phyloP scores from a whole-genome alignment of 2,797 vertebrate species.

The Ctenopoma multispine region DNA sequence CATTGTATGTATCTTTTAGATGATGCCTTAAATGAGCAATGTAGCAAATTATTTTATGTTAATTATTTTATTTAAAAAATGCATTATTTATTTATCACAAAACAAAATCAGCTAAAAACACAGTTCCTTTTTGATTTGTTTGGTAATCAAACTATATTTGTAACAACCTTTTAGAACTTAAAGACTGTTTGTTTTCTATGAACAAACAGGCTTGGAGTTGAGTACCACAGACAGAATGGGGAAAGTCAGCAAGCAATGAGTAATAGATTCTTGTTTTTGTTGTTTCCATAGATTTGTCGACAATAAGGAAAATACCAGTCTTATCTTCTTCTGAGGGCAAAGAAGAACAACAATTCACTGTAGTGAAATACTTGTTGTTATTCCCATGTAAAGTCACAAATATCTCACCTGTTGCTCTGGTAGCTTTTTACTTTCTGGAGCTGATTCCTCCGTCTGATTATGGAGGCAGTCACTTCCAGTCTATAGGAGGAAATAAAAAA shows the following conservation, averaged over 20 bases:
- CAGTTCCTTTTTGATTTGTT: too few species aligned
- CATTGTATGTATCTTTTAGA: neutral
- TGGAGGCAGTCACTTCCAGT: slow-evolving; percentile 78
- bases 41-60: neutral
- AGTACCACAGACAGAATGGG: too few species aligned
- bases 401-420: slow-evolving; percentile 78
- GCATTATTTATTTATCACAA: neutral
- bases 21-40: neutral
- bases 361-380: slow-evolving; percentile 2
- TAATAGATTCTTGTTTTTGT: neutral
- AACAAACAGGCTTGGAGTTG: neutral
- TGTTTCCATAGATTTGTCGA: neutral
- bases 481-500: slow-evolving; percentile 69
- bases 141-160: neutral
- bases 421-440: slow-evolving; percentile 75
- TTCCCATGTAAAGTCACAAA: slow-evolving; percentile 3
- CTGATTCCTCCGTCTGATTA: slow-evolving; percentile 81
- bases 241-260: too few species aligned
- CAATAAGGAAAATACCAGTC: neutral
- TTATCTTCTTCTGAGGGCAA: neutral
- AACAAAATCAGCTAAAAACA: too few species aligned
- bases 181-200: too few species aligned
- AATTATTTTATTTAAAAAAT: slow-evolving; percentile 1
- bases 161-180: neutral
- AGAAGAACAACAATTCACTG: neutral